These are phyloP conservation scores for Magallana gigas DNA, from an alignment of 1,140 invertebrate genomes.

Conservation along the genomic window DNA sequence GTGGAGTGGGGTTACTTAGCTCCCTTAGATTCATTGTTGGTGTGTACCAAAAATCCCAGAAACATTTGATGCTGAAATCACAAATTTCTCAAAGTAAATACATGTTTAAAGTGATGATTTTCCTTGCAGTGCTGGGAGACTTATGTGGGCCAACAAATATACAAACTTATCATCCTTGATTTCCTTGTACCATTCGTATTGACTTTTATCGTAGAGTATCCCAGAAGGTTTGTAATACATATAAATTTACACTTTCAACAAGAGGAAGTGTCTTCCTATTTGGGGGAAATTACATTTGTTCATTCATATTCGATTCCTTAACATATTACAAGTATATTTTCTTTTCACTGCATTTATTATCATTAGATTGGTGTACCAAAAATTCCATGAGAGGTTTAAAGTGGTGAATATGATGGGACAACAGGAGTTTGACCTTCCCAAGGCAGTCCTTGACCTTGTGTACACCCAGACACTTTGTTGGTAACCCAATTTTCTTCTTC, in stretches of 20 bases:
- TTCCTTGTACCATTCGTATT: constrained; percentile 87
- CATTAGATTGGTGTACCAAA: background rate
- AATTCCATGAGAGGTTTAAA: background rate
- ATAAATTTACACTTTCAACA: too few species aligned
- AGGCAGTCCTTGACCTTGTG: constrained; percentile 90
- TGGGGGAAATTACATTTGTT: too few species aligned
- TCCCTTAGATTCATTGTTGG: too few species aligned
- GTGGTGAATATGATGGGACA: constrained; percentile 71
- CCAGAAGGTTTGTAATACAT: constrained; percentile 81
- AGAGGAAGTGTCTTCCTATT: too few species aligned
- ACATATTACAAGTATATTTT: too few species aligned
- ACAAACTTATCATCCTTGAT: constrained; percentile 90
- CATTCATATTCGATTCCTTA: too few species aligned
- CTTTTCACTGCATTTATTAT: background rate
- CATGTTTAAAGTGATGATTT: background rate
- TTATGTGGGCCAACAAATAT: constrained; percentile 92
- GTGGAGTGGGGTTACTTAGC: too few species aligned
- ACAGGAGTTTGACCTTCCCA: constrained; percentile 89
- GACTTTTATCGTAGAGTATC: constrained; percentile 89
- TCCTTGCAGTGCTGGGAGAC: constrained; percentile 89
- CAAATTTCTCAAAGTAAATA: background rate
- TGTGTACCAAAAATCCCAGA: too few species aligned
- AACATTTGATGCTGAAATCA: too few species aligned
- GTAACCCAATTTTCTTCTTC: constrained; percentile 53
- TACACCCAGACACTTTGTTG: constrained; percentile 92